A percentile compares a stretch with the other conserved stretches of the same genome.
These are phyloP conservation scores for Trachymyrmex cornetzi DNA, from an alignment of 1,140 invertebrate genomes.

Conservation along the genomic window DNA sequence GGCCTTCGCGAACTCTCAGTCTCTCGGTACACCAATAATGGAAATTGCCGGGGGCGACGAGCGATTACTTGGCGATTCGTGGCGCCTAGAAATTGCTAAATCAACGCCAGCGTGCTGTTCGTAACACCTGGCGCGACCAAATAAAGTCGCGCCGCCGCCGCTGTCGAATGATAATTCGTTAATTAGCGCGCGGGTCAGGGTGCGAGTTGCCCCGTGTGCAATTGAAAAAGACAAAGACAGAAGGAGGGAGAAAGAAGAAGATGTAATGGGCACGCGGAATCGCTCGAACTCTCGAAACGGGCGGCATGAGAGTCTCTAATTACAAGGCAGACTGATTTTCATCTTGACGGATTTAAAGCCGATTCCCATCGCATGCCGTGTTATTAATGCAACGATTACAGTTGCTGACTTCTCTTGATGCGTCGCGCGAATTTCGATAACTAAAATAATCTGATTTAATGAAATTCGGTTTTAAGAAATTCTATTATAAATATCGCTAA, in stretches of 20 bases:
- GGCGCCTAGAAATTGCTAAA: conserved; percentile 71
- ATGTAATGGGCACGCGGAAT: background rate
- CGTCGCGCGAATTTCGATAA: conserved; percentile 5
- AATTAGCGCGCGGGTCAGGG: conserved; percentile 65
- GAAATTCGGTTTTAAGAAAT: no score
- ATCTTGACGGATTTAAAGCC: conserved; percentile 38
- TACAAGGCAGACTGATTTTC: conserved; percentile 65
- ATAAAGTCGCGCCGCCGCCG: conserved; percentile 40
- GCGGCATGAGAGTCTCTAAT: conserved; percentile 65
- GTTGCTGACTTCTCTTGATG: background rate
- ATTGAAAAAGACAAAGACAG: background rate
- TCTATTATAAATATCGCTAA: no score
- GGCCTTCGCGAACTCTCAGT: conserved; percentile 38
- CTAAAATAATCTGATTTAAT: background rate
- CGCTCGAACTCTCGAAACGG: conserved; percentile 59
- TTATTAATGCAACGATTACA: background rate
- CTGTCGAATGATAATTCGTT: conserved; percentile 69
- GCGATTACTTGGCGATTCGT: conserved; percentile 34
- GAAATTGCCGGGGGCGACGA: conserved; percentile 43
- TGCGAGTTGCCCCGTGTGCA: conserved; percentile 15
- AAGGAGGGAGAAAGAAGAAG: background rate
- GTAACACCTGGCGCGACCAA: conserved; percentile 60
- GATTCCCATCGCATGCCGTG: conserved; percentile 3
- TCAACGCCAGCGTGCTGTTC: conserved; percentile 51
- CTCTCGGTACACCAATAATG: conserved; percentile 58